Evolutionary conservation across 1,140 invertebrate species (phyloP).

Genomic region (Drosophila pruinosa): DNA sequence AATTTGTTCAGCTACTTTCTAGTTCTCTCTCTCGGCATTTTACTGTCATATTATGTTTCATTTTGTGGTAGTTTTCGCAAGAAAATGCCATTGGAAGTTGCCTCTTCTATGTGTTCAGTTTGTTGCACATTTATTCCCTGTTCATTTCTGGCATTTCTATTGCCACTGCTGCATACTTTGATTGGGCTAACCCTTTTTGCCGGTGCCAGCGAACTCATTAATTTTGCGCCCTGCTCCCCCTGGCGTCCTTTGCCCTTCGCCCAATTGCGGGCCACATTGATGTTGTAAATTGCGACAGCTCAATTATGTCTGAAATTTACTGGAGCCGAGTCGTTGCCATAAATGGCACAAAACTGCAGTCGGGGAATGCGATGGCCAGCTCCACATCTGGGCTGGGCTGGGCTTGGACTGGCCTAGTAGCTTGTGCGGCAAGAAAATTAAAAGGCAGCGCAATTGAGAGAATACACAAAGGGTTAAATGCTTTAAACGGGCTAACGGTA

Average conservation of each 20-base stretch:
- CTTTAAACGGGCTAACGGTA: slow-evolving; percentile 38
- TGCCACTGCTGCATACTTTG: neutral
- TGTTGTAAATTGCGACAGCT: slow-evolving; percentile 53
- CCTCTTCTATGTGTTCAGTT: neutral
- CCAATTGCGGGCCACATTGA: slow-evolving; percentile 28
- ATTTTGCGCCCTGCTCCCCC: neutral
- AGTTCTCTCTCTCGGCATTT: neutral
- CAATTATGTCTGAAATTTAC: slow-evolving; percentile 64
- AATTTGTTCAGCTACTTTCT: neutral
- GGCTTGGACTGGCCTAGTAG: slow-evolving; percentile 15
- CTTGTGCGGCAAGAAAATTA: slow-evolving; percentile 62
- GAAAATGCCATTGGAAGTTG: neutral
- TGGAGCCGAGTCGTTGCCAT: slow-evolving; percentile 31
- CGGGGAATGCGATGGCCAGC: slow-evolving; percentile 26
- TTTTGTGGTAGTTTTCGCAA: neutral
- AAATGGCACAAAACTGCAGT: slow-evolving; percentile 36
- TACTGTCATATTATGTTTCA: neutral
- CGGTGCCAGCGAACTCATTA: slow-evolving; percentile 21
- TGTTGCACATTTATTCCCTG: neutral
- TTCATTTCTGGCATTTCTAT: neutral
- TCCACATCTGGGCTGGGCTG: too few species aligned
- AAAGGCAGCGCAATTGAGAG: slow-evolving; percentile 53
- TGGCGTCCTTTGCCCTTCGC: too few species aligned
- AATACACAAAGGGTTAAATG: slow-evolving; percentile 75
- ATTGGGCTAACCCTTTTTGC: slow-evolving; percentile 16